These are phyloP conservation scores for Macquaria ambigua DNA, from an alignment of 2,113 vertebrate genomes.

Conservation along the genomic window DNA sequence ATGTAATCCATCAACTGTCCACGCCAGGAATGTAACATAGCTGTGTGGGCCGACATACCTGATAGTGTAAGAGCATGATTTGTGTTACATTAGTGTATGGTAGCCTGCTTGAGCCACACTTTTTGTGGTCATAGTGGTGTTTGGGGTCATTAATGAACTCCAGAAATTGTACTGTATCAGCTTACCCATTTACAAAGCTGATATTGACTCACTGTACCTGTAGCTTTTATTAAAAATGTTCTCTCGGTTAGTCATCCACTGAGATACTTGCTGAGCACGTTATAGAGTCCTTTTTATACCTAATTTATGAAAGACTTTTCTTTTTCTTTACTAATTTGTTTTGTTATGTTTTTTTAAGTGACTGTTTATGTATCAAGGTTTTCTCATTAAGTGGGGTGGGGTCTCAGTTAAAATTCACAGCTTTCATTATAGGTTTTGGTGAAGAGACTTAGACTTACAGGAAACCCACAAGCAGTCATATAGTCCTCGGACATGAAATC, in stretches of 20 bases:
- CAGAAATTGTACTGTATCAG: background rate
- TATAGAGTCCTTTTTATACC: background rate
- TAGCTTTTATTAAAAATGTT: background rate
- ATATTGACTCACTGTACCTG: background rate
- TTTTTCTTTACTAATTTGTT: background rate
- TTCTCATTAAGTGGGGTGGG: background rate
- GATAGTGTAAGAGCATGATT: constrained; percentile 51
- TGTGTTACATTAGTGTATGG: constrained; percentile 24
- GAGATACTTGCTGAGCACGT: constrained; percentile 4
- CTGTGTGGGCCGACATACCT: constrained; percentile 50
- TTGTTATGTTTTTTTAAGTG: too few species aligned
- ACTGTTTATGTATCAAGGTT: background rate
- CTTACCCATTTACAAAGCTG: background rate
- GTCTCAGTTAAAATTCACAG: background rate
- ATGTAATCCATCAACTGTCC: constrained; percentile 78
- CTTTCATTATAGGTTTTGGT: background rate
- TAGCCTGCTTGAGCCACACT: background rate
- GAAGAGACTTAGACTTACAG: background rate
- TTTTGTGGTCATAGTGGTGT: background rate
- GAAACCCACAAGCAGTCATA: background rate
- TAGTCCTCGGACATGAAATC: background rate
- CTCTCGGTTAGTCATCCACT: background rate
- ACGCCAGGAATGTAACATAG: constrained; percentile 58
- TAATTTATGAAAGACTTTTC: background rate
- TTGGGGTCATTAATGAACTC: constrained; percentile 28